Percentiles rank a stretch among this genome's conserved stretches.
Evolutionary conservation across 1,140 invertebrate species (phyloP).

Genomic region (Ceratina australensis): DNA sequence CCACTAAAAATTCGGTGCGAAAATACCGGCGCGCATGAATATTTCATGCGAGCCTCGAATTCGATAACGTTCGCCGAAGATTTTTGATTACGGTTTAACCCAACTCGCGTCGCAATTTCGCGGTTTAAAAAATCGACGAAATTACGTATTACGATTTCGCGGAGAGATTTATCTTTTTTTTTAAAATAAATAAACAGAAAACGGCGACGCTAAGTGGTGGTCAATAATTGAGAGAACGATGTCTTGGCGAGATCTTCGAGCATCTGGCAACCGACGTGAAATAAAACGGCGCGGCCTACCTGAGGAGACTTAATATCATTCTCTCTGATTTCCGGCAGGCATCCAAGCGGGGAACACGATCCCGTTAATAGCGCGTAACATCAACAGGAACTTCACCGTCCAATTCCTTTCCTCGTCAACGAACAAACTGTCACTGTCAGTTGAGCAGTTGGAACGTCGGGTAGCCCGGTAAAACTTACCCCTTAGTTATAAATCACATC

Average conservation of each 20-base stretch:
- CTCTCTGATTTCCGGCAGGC: conserved; percentile 69
- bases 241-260: conserved; percentile 8
- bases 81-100: conserved; percentile 16
- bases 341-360: conserved; percentile 64
- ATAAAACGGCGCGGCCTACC: conserved; percentile 46
- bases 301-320: conserved; percentile 58
- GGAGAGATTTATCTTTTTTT: background rate
- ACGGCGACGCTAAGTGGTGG: background rate
- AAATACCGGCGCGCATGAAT: conserved; percentile 19
- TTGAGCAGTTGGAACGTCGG: conserved; percentile 13
- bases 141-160: no score
- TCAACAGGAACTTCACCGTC: conserved; percentile 63
- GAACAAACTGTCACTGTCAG: conserved; percentile 53
- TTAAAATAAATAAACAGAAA: background rate
- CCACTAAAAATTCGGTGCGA: background rate
- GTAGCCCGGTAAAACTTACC: conserved; percentile 10
- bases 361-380: conserved; percentile 73
- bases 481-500: conserved; percentile 50
- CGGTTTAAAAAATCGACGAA: background rate
- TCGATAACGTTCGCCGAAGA: background rate
- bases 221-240: background rate
- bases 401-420: conserved; percentile 52
- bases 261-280: conserved; percentile 40
- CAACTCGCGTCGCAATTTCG: background rate
- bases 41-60: conserved; percentile 15